Evolutionary conservation across 2,888 invertebrate species (phyloP), one percentile per base, ranked within the genome.

Genomic region (Iphiclides podalirius): DNA sequence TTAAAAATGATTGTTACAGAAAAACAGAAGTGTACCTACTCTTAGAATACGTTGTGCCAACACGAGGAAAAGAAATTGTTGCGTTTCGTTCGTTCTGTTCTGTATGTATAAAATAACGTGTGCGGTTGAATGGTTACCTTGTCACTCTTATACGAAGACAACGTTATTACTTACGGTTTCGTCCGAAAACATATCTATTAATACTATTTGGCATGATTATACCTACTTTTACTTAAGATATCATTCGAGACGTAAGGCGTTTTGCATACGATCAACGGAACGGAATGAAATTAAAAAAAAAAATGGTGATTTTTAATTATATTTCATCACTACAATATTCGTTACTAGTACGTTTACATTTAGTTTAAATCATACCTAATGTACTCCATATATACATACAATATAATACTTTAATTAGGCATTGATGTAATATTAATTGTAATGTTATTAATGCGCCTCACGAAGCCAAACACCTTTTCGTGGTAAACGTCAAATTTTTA

Each of bases 301-400:
- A 39, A 58, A 49, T 55, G 31, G 6, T 11, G 4, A 31, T 31
- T 31, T 20, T 31, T 28, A 61, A 50, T 49, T 52, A 59, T 53
- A 58, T 58, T 54, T 36, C 38, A 63, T 59, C 52, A 60, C 58
- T 62, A 64, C 61, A 55, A 60, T 55, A 58, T 55, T 67, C 57
- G 62, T 64, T 66, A 73, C 69, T 77, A 79, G 63, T 75, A 82
- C 71, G 79, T 85, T 84, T 85, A 84, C 84, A 84, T 82, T 74
- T 83, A 58, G 68, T 70, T 71, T 69, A 70, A 76, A 73, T 75
- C 76, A 66, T 70, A 70, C 51, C 62, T 67, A 64, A 59, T 74
- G 56, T 73, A 42, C 14, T 37, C 11, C 15, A 42, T 33, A 71
- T 73, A 66, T 70, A 73, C 71, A 69, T 38, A 34, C 14, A 42